Evolutionary conservation across 2,113 vertebrate species (phyloP).

Genomic region (Phrynocephalus versicolor): DNA sequence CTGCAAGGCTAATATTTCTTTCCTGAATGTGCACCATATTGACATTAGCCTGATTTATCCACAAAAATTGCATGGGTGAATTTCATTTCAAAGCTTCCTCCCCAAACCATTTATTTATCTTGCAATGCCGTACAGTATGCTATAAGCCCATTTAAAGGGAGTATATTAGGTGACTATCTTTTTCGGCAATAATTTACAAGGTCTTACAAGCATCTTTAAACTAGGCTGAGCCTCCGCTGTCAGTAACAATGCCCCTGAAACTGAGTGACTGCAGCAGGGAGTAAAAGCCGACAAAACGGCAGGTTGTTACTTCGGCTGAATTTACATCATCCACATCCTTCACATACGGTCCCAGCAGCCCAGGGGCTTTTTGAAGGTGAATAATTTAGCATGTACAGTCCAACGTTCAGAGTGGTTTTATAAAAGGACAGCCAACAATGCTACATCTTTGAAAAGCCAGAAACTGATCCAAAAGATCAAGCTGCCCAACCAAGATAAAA

Average conservation of each 20-base stretch:
- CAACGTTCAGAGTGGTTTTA: conserved; percentile 26
- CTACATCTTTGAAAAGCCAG: not conserved
- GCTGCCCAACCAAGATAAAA: too few relatives aligned
- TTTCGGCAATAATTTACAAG: conserved; percentile 9
- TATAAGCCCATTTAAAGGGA: conserved; percentile 43
- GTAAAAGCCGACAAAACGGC: conserved; percentile 7
- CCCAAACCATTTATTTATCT: conserved; percentile 34
- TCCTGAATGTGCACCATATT: conserved; percentile 46
- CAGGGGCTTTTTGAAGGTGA: conserved; percentile 30
- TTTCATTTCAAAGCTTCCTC: conserved; percentile 51
- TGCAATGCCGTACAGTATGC: conserved; percentile 34
- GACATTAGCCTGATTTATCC: conserved; percentile 54
- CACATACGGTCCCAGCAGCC: conserved; percentile 14
- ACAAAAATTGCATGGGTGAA: conserved; percentile 41
- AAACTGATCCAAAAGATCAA: not conserved
- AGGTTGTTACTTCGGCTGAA: conserved; percentile 21
- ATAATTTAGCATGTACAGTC: not conserved
- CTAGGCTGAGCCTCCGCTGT: conserved; percentile 16
- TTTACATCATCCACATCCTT: conserved; percentile 13
- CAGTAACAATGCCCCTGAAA: conserved; percentile 41
- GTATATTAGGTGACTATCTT: conserved; percentile 29
- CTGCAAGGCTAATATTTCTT: conserved; percentile 48
- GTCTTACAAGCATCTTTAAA: conserved; percentile 35
- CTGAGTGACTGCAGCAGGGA: conserved; percentile 10
- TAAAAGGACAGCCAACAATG: not conserved